These are phyloP conservation scores for Aphodius granarius DNA, from an alignment of 2,888 invertebrate genomes.

Conservation along the genomic window DNA sequence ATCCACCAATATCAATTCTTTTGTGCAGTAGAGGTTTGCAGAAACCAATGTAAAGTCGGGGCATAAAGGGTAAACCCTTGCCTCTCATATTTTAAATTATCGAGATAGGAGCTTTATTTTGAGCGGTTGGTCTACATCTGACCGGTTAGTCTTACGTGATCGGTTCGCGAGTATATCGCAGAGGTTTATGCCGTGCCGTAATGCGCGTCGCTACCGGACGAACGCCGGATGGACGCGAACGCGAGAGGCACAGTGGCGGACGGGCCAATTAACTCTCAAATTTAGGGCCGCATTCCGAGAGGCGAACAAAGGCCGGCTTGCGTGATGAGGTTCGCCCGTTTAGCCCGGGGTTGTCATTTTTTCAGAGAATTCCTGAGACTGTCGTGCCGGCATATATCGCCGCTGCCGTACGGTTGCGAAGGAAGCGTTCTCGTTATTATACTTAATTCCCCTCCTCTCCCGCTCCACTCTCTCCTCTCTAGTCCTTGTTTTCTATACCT, in stretches of 20 bases:
- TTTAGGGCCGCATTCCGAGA: constrained; percentile 45
- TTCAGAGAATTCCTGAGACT: constrained; percentile 38
- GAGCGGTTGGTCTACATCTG: no score
- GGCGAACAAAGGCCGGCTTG: constrained; percentile 44
- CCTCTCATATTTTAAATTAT: no score
- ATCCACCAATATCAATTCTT: no score
- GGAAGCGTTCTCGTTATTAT: constrained; percentile 17
- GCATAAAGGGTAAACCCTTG: no score
- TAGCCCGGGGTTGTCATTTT: constrained; percentile 47
- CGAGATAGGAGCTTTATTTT: no score
- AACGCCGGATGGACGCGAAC: neutral
- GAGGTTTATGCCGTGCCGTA: neutral
- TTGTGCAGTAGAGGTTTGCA: no score
- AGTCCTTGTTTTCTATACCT: constrained; percentile 17
- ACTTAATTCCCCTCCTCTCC: constrained; percentile 2
- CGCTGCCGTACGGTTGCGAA: neutral
- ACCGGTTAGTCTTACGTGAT: neutral
- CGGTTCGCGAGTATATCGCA: neutral
- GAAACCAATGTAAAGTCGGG: no score
- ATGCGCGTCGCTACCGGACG: neutral
- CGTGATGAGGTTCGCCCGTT: constrained; percentile 45
- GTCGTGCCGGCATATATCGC: constrained; percentile 30
- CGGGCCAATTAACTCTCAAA: constrained; percentile 42
- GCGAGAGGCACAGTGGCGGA: constrained; percentile 41
- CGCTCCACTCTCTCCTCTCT: neutral